Conservation (phyloP, 2,113 vertebrate species). For the Paraplagusia blochii region DNA sequence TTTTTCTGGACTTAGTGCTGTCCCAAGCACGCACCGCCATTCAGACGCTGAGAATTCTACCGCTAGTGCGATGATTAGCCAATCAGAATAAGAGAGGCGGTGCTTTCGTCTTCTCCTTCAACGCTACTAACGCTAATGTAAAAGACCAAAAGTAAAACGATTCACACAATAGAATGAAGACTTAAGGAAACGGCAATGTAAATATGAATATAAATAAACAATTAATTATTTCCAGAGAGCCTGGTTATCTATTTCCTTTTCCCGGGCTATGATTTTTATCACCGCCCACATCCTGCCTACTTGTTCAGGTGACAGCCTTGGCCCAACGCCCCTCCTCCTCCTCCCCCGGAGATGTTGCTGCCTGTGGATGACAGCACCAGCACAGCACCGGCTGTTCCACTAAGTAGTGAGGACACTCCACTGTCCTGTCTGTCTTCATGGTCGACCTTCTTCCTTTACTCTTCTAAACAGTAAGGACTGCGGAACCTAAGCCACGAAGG, state of each 20-base stretch:
- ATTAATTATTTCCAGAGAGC: too few relatives aligned
- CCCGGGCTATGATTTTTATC: constrained; percentile 14
- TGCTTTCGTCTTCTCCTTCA: neutral
- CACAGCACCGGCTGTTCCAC: constrained; percentile 22
- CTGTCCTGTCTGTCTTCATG: neutral
- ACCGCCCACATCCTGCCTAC: constrained; percentile 47
- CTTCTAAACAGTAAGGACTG: neutral
- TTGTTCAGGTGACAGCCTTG: constrained; percentile 64
- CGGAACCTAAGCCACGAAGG: constrained; percentile 26
- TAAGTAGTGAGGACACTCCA: constrained; percentile 22
- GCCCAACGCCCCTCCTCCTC: constrained; percentile 52
- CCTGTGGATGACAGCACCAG: constrained; percentile 59
- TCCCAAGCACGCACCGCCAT: constrained; percentile 29
- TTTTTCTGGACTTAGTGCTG: constrained; percentile 7
- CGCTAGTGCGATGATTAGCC: neutral
- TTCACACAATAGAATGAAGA: too few relatives aligned
- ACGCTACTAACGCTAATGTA: too few relatives aligned
- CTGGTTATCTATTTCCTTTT: neutral
- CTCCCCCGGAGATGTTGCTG: constrained; percentile 55
- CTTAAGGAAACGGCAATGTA: too few relatives aligned
- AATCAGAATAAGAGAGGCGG: constrained; percentile 44
- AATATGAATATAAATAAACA: too few relatives aligned
- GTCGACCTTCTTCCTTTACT: neutral
- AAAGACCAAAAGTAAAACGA: too few relatives aligned
- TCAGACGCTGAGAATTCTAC: constrained; percentile 5